Base-by-base conservation (phyloP, 2,113 vertebrate genomes). In the Phoxinus phoxinus region DNA sequence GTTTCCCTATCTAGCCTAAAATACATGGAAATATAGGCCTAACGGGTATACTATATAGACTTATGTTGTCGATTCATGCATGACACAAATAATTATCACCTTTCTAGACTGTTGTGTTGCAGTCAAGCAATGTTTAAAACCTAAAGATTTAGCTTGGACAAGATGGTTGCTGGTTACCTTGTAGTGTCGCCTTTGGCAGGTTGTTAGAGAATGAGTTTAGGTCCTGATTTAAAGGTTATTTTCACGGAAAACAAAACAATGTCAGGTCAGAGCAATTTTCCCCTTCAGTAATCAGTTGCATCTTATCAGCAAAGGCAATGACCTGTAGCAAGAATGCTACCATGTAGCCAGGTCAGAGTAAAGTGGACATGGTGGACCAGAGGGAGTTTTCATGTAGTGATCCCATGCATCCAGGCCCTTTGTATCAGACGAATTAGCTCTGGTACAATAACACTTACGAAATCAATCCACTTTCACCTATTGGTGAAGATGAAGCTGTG, bases 241-340 rank as follows among this genome's bases (percentile, higher is more conserved):
- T 88, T 87, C 86, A 78, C 86, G 86, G 85, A 90, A 93, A 93
- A 88, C 65, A 88, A 88, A 93, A 92, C 88, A 88, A 72, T 81
- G 89, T 84, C 81, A 71, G 58, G 82, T 89, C 86, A 85, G 72
- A 74, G 84, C 79, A 82, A 84, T 88, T 92, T 93, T 85, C 88
- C 89, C 86, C 77, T 74, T 88, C 69, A 75, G 72, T 65, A 46
- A 87, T 27, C 13, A 1, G 32, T 89, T 88, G 85, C 84, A 61
- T 89, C 86, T 89, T 89, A 75, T 90, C 82, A 85, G 85, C 48
- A 3, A 37, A 84, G 67, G 76, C 86, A 83, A 44, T 81, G 82
- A 90, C 84, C 76, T 78, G 65, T 81, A 86, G 80, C 79, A 87
- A 83, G 90, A 89, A 91, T 91, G 83, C 67, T 59, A n/a, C 61